A percentile compares a stretch with the other conserved stretches of the same genome.
These are phyloP conservation scores for Drosophila robusta DNA, from an alignment of 2,888 invertebrate species.

Conservation along the genomic window DNA sequence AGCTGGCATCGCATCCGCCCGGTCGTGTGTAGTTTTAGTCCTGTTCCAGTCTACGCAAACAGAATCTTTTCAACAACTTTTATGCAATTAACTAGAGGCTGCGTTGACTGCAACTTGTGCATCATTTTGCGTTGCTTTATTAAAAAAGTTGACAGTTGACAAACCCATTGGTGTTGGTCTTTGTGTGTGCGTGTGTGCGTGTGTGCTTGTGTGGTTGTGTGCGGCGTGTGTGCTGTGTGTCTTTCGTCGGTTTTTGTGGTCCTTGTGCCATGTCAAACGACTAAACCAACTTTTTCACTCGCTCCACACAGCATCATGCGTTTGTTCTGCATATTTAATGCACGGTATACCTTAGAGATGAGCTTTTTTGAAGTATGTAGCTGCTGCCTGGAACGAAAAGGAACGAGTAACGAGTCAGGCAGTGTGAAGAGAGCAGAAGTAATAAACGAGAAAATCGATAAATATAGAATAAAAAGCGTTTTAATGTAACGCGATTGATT, in stretches of 20 bases:
- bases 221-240: constrained; percentile 25
- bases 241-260: constrained; percentile 71
- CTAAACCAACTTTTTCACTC: constrained; percentile 49
- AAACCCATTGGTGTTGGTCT: constrained; percentile 61
- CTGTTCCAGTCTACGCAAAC: constrained; percentile 34
- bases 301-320: constrained; percentile 24
- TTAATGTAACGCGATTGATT: not conserved
- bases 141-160: constrained; percentile 82
- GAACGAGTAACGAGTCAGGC: too few relatives aligned
- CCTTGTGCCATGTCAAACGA: constrained; percentile 72
- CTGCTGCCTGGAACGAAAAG: not conserved
- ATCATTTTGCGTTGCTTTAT: constrained; percentile 69
- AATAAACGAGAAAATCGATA: too few relatives aligned
- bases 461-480: too few relatives aligned
- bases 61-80: constrained; percentile 55
- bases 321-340: constrained; percentile 33
- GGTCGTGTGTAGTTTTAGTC: constrained; percentile 18
- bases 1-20: constrained; percentile 1
- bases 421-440: too few relatives aligned
- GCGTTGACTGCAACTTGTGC: constrained; percentile 36
- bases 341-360: constrained; percentile 14
- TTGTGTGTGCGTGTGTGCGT: constrained; percentile 11
- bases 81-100: constrained; percentile 60
- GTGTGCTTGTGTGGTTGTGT: constrained; percentile 20
- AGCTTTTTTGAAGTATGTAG: constrained; percentile 13